Evolutionary conservation across 2,113 vertebrate genomes (phyloP).

Genomic region (Puffinus mauretanicus): DNA sequence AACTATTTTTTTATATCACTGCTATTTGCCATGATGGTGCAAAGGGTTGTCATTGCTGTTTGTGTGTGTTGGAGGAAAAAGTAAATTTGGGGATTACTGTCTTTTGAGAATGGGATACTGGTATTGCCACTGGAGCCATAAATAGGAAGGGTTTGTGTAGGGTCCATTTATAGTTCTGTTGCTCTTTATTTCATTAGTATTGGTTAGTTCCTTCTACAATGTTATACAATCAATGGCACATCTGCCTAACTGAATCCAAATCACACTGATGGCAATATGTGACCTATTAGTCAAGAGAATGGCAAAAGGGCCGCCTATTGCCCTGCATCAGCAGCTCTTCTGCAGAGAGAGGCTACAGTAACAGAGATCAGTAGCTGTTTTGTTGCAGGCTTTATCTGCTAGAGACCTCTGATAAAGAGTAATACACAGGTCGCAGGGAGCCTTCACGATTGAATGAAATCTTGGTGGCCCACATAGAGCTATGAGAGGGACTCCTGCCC

Average conservation of each 20-base stretch:
- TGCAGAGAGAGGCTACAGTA: neutral
- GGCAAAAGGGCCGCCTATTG: neutral
- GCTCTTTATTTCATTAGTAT: neutral
- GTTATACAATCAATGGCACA: neutral
- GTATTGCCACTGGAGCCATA: neutral
- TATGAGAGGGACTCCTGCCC: neutral
- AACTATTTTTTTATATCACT: neutral
- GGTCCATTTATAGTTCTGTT: neutral
- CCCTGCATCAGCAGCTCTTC: neutral
- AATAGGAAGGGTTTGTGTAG: neutral
- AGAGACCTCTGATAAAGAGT: slow-evolving; percentile 1
- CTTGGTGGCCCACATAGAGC: neutral
- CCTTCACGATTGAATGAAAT: neutral
- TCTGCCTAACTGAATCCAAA: neutral
- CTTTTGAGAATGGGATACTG: neutral
- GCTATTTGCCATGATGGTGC: neutral
- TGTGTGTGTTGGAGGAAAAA: neutral
- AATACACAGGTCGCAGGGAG: neutral
- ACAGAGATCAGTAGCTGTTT: neutral
- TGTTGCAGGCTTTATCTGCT: neutral
- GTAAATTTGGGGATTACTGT: neutral
- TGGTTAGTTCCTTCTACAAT: neutral
- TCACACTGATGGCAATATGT: neutral
- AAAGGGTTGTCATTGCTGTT: neutral
- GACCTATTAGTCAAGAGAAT: neutral